Evolutionary conservation across 2,113 vertebrate species (phyloP).

Genomic region (Falcunculus frontatus): DNA sequence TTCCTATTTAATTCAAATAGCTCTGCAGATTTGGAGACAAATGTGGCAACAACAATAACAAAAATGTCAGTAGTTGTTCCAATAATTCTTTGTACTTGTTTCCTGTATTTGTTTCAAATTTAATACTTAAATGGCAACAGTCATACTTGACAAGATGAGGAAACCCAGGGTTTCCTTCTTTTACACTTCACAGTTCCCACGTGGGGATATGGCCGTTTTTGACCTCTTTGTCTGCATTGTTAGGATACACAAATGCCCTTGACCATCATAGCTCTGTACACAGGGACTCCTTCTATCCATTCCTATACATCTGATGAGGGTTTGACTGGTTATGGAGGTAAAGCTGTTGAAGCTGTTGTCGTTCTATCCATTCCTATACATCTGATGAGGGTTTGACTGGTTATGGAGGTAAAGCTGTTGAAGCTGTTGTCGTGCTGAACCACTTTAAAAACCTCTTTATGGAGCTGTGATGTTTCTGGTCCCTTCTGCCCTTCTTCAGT

Average conservation of each 20-base stretch:
- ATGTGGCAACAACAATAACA: neutral
- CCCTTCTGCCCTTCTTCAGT: neutral
- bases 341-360: neutral
- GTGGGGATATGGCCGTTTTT: neutral
- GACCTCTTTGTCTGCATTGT: neutral
- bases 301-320: rapidly evolving
- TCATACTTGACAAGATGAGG: neutral
- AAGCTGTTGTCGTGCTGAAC: neutral
- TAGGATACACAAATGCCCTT: neutral
- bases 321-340: neutral
- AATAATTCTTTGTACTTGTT: slow-evolving; percentile 17
- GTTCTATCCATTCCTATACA: neutral
- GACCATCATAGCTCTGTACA: neutral
- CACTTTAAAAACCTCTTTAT: neutral
- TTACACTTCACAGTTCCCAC: neutral
- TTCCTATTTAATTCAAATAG: slow-evolving; percentile 25
- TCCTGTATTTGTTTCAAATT: slow-evolving; percentile 34
- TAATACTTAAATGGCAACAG: neutral
- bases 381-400: neutral
- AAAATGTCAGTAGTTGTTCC: neutral
- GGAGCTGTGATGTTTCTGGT: neutral
- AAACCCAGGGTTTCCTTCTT: neutral
- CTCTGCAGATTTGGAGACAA: neutral
- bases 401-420: neutral
- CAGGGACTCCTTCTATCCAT: neutral